Evolutionary conservation across 2,797 vertebrate species (phyloP).

Genomic region (Anniella stebbinsi): DNA sequence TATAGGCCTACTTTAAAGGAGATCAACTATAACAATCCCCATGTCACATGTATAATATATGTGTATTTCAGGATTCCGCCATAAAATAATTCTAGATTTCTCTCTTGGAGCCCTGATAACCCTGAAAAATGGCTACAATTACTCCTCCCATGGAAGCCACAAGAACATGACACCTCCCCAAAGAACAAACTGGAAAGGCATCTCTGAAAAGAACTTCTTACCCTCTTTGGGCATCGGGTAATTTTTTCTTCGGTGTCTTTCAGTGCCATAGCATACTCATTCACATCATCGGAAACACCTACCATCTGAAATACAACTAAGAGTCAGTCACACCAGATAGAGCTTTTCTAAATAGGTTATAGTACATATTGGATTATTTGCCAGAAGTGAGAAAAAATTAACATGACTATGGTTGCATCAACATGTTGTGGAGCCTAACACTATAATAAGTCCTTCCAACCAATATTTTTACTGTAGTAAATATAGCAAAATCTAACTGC

Average conservation of each 20-base stretch:
- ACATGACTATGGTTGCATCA: neutral
- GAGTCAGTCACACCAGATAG: conserved; percentile 25
- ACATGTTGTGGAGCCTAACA: neutral
- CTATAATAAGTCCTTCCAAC: neutral
- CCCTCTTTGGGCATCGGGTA: conserved; percentile 86
- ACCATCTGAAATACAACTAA: conserved; percentile 88
- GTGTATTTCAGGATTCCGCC: neutral
- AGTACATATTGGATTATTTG: neutral
- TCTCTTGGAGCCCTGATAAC: neutral
- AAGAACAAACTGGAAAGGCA: conserved; percentile 14
- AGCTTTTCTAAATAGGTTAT: fast-evolving
- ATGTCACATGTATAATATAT: neutral
- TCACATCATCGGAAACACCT: conserved; percentile 96
- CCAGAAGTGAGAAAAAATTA: neutral
- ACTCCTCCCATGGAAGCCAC: neutral
- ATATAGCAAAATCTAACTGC: neutral
- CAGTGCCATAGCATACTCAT: conserved; percentile 93
- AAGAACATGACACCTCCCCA: neutral
- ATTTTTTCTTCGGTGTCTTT: conserved; percentile 98
- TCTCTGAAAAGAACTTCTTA: conserved; percentile 59
- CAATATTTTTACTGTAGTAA: neutral
- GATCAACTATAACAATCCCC: neutral
- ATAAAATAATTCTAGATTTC: neutral
- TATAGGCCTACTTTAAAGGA: neutral
- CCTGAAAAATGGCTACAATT: neutral